These are phyloP conservation scores for Odontophorus gujanensis DNA, from an alignment of 2,113 vertebrate genomes.

Conservation along the genomic window DNA sequence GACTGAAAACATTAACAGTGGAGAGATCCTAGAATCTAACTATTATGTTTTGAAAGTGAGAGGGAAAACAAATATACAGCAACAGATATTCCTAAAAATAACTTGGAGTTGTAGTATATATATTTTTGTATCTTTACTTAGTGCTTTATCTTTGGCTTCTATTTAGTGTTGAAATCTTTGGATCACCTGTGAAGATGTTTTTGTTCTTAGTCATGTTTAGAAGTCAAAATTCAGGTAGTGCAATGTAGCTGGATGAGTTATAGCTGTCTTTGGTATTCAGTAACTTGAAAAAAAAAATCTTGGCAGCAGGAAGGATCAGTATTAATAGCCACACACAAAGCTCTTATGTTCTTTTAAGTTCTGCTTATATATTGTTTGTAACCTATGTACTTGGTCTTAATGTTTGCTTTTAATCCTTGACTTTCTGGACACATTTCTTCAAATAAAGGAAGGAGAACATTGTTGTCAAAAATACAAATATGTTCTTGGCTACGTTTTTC, in stretches of 20 bases:
- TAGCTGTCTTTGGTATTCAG: not conserved
- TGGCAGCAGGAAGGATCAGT: not conserved
- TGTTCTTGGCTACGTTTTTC: not conserved
- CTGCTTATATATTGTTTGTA: not conserved
- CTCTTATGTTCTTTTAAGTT: not conserved
- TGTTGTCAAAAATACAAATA: not conserved
- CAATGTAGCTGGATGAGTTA: not conserved
- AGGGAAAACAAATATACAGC: not conserved
- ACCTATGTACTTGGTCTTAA: not conserved
- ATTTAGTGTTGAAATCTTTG: not conserved
- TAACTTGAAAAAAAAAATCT: not conserved
- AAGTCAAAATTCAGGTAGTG: not conserved
- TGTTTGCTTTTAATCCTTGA: not conserved
- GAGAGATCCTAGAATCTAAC: not conserved
- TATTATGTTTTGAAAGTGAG: not conserved
- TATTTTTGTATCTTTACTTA: not conserved
- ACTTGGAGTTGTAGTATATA: not conserved
- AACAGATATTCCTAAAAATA: not conserved
- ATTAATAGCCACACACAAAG: not conserved
- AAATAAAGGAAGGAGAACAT: not conserved
- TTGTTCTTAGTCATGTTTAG: not conserved
- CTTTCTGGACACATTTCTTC: not conserved
- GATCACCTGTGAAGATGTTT: not conserved
- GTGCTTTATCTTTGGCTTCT: not conserved
- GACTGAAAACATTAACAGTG: not conserved